phyloP scores from a whole-genome alignment of 2,888 invertebrate genomes.

The Cristatella mucedo region DNA sequence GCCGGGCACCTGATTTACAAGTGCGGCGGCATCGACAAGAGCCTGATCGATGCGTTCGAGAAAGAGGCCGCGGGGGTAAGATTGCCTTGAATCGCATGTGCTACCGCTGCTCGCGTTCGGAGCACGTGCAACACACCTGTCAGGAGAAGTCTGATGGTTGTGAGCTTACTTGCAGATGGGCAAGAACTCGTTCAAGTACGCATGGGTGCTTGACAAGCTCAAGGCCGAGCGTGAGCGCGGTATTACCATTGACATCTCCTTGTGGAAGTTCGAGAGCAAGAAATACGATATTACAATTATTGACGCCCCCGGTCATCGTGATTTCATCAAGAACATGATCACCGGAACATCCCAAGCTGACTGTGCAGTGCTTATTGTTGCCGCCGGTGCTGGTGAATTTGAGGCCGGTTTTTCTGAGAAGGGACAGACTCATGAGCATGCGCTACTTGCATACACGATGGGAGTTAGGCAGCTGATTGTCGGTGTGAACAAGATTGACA shows the following conservation, averaged over 20 bases:
- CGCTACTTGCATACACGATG: slow-evolving; percentile 88
- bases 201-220: slow-evolving; percentile 99
- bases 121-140: not conserved
- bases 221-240: slow-evolving; percentile 99
- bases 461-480: slow-evolving; percentile 98
- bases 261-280: slow-evolving; percentile 94
- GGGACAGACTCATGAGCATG: slow-evolving; percentile 97
- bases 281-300: slow-evolving; percentile 97
- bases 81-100: no score
- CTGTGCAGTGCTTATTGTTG: slow-evolving; percentile 94
- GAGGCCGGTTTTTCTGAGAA: slow-evolving; percentile 99
- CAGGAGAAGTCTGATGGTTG: not conserved
- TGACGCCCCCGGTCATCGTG: slow-evolving; percentile 98
- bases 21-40: slow-evolving; percentile 99
- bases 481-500: slow-evolving; percentile 99
- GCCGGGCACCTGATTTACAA: slow-evolving; percentile 94
- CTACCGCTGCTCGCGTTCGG: slow-evolving; percentile 9
- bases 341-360: slow-evolving; percentile 82
- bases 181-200: slow-evolving; percentile 99
- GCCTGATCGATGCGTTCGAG: slow-evolving; percentile 99
- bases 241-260: slow-evolving; percentile 96
- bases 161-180: slow-evolving; percentile 54
- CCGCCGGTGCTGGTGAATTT: slow-evolving; percentile 97
- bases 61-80: slow-evolving; percentile 85
- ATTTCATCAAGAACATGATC: slow-evolving; percentile 99